A percentile compares a stretch with the other conserved stretches of the same genome.
Evolutionary conservation across 2,888 invertebrate species (phyloP).

Genomic region (Protodeltote pygarga): DNA sequence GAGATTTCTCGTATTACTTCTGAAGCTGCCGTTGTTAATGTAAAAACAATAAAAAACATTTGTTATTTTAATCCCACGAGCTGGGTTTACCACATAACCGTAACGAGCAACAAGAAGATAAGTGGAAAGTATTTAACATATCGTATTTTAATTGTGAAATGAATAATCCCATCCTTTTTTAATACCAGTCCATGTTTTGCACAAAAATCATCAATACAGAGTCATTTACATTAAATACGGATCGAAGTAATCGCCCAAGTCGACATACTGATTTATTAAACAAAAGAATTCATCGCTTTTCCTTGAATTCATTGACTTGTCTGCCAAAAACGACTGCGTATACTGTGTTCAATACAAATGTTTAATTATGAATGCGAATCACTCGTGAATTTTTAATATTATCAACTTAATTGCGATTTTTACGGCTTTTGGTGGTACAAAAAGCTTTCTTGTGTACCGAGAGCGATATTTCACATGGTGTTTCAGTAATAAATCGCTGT

Average conservation of each 20-base stretch:
- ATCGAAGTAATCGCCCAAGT: conserved; percentile 14
- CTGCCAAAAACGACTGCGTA: conserved; percentile 24
- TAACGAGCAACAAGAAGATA: conserved; percentile 2
- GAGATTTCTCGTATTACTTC: conserved; percentile 57
- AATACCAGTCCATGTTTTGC: background rate
- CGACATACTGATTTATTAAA: conserved; percentile 16
- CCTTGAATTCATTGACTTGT: conserved; percentile 20
- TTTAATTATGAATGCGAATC: conserved; percentile 34
- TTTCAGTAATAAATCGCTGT: conserved; percentile 64
- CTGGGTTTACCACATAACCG: conserved; percentile 20
- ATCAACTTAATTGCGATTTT: conserved; percentile 39
- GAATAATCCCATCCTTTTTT: too few relatives aligned
- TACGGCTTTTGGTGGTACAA: conserved; percentile 31
- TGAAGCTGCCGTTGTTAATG: conserved; percentile 39
- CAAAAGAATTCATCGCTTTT: conserved; percentile 9
- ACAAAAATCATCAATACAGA: conserved; percentile 4
- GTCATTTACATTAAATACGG: conserved; percentile 3
- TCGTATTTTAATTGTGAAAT: background rate
- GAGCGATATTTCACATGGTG: conserved; percentile 43
- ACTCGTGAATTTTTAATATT: conserved; percentile 27
- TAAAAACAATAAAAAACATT: conserved; percentile 42
- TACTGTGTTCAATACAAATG: too few relatives aligned
- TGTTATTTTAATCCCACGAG: conserved; percentile 18
- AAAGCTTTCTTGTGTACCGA: conserved; percentile 37
- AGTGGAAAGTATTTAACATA: background rate